A percentile compares a stretch with the other conserved stretches of the same genome.
phyloP scores from a whole-genome alignment of 2,113 vertebrate species.

The Oreochromis aureus region DNA sequence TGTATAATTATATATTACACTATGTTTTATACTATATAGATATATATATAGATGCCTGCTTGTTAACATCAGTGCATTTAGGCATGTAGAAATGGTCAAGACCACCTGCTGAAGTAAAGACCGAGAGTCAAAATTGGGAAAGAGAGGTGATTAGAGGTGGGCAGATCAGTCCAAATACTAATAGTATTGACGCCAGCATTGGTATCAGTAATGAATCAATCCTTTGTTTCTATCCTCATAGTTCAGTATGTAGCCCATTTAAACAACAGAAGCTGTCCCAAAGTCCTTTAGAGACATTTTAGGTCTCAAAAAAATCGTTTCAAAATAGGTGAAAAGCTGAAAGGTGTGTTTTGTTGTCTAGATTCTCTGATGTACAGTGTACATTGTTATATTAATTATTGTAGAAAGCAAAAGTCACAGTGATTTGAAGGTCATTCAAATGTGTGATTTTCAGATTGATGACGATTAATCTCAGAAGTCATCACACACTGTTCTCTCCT shows the following conservation, averaged over 20 bases:
- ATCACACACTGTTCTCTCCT: not conserved
- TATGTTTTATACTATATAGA: not conserved
- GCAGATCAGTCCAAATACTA: not conserved
- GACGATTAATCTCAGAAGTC: not conserved
- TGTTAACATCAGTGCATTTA: not conserved
- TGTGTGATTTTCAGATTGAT: not conserved
- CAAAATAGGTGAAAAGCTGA: not conserved
- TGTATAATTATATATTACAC: not conserved
- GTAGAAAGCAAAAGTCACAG: not conserved
- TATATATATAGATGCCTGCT: not conserved
- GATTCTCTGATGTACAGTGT: not conserved
- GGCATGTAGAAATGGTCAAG: not conserved
- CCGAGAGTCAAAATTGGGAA: not conserved
- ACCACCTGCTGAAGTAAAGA: not conserved
- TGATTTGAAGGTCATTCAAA: not conserved
- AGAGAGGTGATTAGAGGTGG: not conserved
- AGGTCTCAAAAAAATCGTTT: not conserved
- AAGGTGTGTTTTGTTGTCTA: not conserved
- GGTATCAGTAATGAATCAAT: not conserved
- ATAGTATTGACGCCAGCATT: not conserved
- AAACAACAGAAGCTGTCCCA: not conserved
- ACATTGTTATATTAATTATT: not conserved
- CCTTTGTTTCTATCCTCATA: not conserved
- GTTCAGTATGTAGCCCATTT: not conserved
- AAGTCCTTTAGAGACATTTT: not conserved